phyloP scores from a whole-genome alignment of 92 coral and sea anemone species.

The Epizoanthus rinbou region DNA sequence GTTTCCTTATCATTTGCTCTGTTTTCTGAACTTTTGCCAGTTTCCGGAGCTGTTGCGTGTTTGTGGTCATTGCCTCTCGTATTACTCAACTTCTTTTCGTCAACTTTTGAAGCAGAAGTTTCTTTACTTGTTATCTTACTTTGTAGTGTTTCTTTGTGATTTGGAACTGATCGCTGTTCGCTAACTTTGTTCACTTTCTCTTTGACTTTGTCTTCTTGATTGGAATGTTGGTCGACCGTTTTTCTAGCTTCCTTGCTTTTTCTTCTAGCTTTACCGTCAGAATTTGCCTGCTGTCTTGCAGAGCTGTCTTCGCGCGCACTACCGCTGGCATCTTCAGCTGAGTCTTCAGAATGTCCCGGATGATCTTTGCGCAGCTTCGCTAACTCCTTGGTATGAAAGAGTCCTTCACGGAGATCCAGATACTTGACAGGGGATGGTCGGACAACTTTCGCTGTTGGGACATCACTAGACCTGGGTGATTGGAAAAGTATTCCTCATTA shows the following conservation, averaged over 20 bases:
- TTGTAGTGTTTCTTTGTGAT: not conserved
- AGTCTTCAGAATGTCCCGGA: slow-evolving; percentile 37
- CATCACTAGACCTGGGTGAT: not conserved
- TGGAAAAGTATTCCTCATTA: not conserved
- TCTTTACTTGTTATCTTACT: not conserved
- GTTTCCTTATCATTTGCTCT: slow-evolving; percentile 24
- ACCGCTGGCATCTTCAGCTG: slow-evolving; percentile 39
- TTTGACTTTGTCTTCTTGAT: not conserved
- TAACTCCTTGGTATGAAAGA: slow-evolving; percentile 17
- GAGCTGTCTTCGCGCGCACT: not conserved
- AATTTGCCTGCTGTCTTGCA: not conserved
- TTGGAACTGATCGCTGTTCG: not conserved
- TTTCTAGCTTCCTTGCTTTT: not conserved
- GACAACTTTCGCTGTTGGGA: not conserved
- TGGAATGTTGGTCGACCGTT: not conserved
- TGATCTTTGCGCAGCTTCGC: slow-evolving; percentile 13
- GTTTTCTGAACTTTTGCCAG: not conserved
- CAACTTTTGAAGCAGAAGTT: not conserved
- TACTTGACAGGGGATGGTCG: slow-evolving; percentile 29
- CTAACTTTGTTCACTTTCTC: not conserved
- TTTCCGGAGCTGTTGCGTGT: not conserved
- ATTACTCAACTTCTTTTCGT: not conserved
- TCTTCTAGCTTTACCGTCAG: not conserved
- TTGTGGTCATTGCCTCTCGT: slow-evolving; percentile 26
- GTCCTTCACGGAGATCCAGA: slow-evolving; percentile 38